Conservation (phyloP, 1,140 invertebrate genomes). For the Drosophila prosaltans region DNA sequence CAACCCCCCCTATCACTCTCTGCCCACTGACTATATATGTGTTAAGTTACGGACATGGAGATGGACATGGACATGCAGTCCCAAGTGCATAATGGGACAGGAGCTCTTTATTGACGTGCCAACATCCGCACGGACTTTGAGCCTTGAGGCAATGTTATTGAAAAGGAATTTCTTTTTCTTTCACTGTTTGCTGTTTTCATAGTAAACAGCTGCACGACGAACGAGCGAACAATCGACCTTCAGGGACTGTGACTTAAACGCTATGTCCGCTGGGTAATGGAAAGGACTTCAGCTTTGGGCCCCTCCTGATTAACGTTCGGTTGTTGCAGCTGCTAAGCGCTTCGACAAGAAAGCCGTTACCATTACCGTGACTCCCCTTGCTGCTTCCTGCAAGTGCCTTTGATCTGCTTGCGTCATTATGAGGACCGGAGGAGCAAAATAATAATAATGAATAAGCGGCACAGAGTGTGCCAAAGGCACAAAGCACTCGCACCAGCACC, state of each 20-base stretch:
- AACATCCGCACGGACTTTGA: conserved; percentile 12
- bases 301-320: conserved; percentile 56
- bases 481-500: conserved; percentile 36
- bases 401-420: conserved; percentile 67
- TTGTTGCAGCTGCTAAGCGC: conserved; percentile 52
- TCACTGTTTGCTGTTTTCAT: conserved; percentile 33
- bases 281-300: conserved; percentile 27
- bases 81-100: conserved; percentile 50
- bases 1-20: conserved; percentile 35
- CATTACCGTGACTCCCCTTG: neutral
- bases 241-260: conserved; percentile 47
- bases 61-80: conserved; percentile 48
- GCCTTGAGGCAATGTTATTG: conserved; percentile 59
- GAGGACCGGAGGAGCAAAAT: conserved; percentile 41
- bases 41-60: conserved; percentile 20
- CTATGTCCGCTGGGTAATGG: conserved; percentile 24
- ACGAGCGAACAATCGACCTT: conserved; percentile 61
- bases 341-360: conserved; percentile 6
- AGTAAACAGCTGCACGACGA: no score
- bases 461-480: conserved; percentile 55
- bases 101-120: conserved; percentile 60
- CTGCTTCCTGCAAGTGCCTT: conserved; percentile 50
- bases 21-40: conserved; percentile 12
- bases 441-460: conserved; percentile 53
- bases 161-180: conserved; percentile 60